These are phyloP conservation scores for Dreissena polymorpha DNA, from an alignment of 1,140 invertebrate species.

Conservation along the genomic window DNA sequence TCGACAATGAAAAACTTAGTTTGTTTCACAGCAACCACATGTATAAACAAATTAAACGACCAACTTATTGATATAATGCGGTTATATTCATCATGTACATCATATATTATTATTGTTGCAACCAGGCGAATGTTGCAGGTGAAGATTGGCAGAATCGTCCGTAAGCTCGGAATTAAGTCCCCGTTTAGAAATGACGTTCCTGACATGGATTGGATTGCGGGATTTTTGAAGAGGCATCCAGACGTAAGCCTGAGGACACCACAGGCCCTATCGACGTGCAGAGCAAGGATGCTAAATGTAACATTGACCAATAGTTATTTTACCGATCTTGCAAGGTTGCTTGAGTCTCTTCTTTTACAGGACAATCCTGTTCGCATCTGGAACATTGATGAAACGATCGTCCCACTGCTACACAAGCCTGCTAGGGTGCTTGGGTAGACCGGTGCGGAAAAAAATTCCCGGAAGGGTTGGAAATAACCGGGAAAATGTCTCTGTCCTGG, in stretches of 20 bases:
- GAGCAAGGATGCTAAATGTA: too few species aligned
- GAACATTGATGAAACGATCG: slow-evolving; percentile 54
- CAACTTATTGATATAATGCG: too few species aligned
- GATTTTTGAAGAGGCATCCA: neutral
- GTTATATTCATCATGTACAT: too few species aligned
- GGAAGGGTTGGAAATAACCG: slow-evolving; percentile 28
- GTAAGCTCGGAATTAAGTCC: neutral
- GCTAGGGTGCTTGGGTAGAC: slow-evolving; percentile 4
- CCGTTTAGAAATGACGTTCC: neutral
- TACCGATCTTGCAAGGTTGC: neutral
- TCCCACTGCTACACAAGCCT: slow-evolving; percentile 28
- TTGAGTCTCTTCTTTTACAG: neutral
- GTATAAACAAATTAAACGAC: too few species aligned
- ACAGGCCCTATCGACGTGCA: slow-evolving; percentile 1
- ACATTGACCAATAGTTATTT: too few species aligned
- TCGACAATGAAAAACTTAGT: too few species aligned
- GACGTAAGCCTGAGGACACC: neutral
- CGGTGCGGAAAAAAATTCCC: slow-evolving; percentile 18
- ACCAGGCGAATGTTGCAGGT: slow-evolving; percentile 7
- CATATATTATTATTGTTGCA: too few species aligned
- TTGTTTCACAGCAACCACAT: too few species aligned
- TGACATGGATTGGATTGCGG: slow-evolving; percentile 20
- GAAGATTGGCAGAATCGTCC: slow-evolving; percentile 15
- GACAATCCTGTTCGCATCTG: slow-evolving; percentile 32
- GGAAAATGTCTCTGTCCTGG: slow-evolving; percentile 53